Base-by-base conservation (phyloP, 2,797 vertebrate species). In the Tinamus major region DNA sequence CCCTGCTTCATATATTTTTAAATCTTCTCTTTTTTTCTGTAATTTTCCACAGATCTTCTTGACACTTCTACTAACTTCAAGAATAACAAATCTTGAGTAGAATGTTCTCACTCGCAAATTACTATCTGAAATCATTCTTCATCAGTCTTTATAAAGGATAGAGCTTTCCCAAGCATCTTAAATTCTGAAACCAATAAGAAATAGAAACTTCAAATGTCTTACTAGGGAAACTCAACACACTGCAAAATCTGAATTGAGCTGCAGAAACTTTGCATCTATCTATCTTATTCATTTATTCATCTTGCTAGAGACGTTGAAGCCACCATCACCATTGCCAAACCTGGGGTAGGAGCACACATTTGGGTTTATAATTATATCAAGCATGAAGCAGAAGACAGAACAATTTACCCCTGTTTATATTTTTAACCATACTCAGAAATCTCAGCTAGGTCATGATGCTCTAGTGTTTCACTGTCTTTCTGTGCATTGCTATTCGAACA, bases 401-500 rank as follows among this genome's bases (percentile, higher is more conserved):
- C 13, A 71, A 83, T n/a, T 13, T 31, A 9, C 0, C 2, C 3
- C 2, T 74, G n/a, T 76, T 63, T 55, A 39, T 15, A 16, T 37
- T 80, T 76, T 11, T 24, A 39, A 70, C n/a, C 81, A 84, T 74
- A 5, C 6, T 41, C 31, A 2, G 9, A 80, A 89, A 56, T 69
- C 29, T 76, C 37, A 62, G 2, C 10, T 53, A 55, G 4, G 7
- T 51, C 64, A 59, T 29, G 67, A 79, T 33, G 49, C 13, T 76
- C 9, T 49, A 9, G 6, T 61, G 39, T 14, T 39, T 69, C 65
- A 19, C 12, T 79, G 14, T 19, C 72, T 83, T 92, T 56, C 56
- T 64, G 27, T 63, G 44, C n/a, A 49, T 61, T 79, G 9, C 13
- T 69, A 41, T 86, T 70, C 79, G 93, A 95, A 93, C n/a, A 62